Conservation (phyloP, 2,113 vertebrate genomes). For the Lanius collurio region DNA sequence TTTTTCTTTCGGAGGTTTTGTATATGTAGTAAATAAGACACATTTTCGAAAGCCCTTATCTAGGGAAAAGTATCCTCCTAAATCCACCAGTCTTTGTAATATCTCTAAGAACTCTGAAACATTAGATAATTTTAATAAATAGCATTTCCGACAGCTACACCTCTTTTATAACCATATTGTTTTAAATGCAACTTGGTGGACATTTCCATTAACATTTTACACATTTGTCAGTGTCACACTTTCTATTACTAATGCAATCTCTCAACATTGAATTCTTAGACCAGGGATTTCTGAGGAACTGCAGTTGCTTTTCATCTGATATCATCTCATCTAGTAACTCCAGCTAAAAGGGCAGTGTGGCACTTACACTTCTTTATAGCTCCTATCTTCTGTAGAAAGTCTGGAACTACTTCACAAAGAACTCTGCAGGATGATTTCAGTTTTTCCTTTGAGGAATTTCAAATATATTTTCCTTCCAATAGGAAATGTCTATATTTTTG, state of each 20-base stretch:
- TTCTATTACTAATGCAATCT: background rate
- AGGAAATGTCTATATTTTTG: background rate
- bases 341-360: background rate
- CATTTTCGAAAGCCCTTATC: background rate
- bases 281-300: background rate
- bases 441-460: conserved; percentile 16
- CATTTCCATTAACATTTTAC: background rate
- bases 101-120: background rate
- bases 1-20: background rate
- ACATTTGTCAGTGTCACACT: background rate
- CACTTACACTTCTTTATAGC: background rate
- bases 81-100: background rate
- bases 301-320: conserved; percentile 6
- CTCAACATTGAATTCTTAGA: background rate
- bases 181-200: background rate
- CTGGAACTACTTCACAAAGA: conserved; percentile 8
- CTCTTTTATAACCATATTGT: background rate
- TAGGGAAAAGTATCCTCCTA: background rate
- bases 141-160: background rate
- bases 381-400: conserved; percentile 11
- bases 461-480: background rate
- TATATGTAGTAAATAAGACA: background rate
- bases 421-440: background rate
- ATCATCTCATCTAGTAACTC: background rate
- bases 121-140: background rate